These are phyloP conservation scores for Trididemnum nubilum DNA, from an alignment of 23 tunicate genomes.

Conservation along the genomic window DNA sequence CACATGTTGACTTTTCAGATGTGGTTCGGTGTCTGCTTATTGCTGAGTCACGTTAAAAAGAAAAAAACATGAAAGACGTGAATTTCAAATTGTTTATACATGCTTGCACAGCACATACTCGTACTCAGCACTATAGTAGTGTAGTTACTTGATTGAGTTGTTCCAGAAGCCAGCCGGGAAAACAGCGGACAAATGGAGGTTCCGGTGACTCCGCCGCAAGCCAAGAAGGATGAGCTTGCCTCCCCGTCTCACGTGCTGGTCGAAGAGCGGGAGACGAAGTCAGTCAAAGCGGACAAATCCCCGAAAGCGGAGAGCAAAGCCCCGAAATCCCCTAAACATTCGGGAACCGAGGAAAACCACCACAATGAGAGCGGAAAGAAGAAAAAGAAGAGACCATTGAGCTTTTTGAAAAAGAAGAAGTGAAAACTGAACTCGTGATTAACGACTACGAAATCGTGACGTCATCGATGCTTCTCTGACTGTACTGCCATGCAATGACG, in stretches of 20 bases:
- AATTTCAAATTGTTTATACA: too few relatives aligned
- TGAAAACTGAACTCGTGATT: neutral
- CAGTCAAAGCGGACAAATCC: neutral
- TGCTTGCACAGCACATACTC: too few relatives aligned
- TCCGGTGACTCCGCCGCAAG: constrained; percentile 29
- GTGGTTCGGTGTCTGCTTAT: too few relatives aligned
- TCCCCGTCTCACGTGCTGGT: too few relatives aligned
- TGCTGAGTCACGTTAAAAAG: too few relatives aligned
- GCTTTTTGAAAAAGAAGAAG: constrained; percentile 90
- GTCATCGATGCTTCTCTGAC: neutral
- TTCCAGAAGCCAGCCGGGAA: neutral
- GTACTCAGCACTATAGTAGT: too few relatives aligned
- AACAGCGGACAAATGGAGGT: constrained; percentile 9
- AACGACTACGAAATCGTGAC: neutral
- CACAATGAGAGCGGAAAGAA: constrained; percentile 44
- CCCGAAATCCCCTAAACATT: neutral
- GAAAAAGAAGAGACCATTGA: constrained; percentile 86
- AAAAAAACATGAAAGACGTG: too few relatives aligned
- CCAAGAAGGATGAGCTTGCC: neutral
- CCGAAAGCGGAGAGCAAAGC: neutral
- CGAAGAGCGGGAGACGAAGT: constrained; percentile 3
- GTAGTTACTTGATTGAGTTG: neutral
- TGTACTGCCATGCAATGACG: neutral
- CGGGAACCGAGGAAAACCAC: neutral
- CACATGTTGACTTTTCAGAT: too few relatives aligned